Percentiles rank a stretch among this genome's conserved stretches.
These are phyloP conservation scores for Caradrina clavipalpis DNA, from an alignment of 2,888 invertebrate genomes.

Conservation along the genomic window DNA sequence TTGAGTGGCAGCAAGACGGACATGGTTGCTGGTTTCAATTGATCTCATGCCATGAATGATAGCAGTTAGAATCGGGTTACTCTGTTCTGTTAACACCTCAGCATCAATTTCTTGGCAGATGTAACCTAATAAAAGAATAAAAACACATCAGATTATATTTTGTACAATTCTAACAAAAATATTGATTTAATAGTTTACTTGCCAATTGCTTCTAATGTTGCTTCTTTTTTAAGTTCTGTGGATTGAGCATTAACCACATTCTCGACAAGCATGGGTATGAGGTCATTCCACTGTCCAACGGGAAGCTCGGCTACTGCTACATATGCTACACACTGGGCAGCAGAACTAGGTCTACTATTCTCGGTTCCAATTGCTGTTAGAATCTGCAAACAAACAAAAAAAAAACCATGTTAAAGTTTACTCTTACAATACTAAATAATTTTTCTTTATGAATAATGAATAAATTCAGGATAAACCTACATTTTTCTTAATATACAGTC, in stretches of 20 bases:
- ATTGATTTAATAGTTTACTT: constrained; percentile 52
- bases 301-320: constrained; percentile 99
- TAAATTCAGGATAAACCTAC: constrained; percentile 90
- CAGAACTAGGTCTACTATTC: constrained; percentile 98
- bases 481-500: constrained; percentile 98
- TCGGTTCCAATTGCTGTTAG: constrained; percentile 98
- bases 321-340: constrained; percentile 99
- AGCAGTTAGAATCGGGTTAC: constrained; percentile 99
- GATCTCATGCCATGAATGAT: constrained; percentile 99
- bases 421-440: not conserved
- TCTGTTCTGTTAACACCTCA: constrained; percentile 97
- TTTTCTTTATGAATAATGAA: not conserved
- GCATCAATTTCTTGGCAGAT: constrained; percentile 99
- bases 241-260: constrained; percentile 97
- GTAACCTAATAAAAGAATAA: constrained; percentile 90
- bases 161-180: not conserved
- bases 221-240: constrained; percentile 98
- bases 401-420: constrained; percentile 1
- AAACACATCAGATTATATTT: not conserved
- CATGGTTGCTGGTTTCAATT: constrained; percentile 97
- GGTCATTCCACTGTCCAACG: constrained; percentile 97
- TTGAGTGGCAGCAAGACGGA: constrained; percentile 98
- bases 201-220: constrained; percentile 99
- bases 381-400: constrained; percentile 91
- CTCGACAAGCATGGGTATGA: constrained; percentile 96